phyloP scores from a whole-genome alignment of 2,888 invertebrate genomes.

The Amiota mariae region DNA sequence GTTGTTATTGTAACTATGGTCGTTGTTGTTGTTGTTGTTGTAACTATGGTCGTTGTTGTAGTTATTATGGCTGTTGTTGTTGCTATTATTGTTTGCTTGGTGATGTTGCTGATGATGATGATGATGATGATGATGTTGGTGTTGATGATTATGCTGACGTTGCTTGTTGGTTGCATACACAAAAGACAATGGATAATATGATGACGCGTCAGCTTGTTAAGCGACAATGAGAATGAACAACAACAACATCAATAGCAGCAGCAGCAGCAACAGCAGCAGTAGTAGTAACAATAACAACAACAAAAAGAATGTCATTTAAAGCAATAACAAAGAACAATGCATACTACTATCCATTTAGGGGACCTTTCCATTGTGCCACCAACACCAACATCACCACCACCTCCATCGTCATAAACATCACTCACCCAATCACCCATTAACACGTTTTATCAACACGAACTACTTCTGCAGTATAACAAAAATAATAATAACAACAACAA shows the following conservation, averaged over 20 bases:
- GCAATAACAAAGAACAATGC: neutral
- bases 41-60: neutral
- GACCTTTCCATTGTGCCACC: neutral
- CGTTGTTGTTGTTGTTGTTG: conserved; percentile 9
- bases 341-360: conserved; percentile 11
- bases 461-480: too few relatives aligned
- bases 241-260: conserved; percentile 34
- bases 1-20: neutral
- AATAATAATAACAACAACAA: too few relatives aligned
- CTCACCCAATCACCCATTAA: neutral
- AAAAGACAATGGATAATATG: conserved; percentile 61
- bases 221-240: conserved; percentile 52
- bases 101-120: conserved; percentile 29
- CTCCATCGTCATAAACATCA: too few relatives aligned
- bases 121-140: conserved; percentile 32
- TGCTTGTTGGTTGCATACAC: conserved; percentile 33
- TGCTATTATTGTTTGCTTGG: neutral
- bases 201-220: conserved; percentile 65
- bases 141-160: conserved; percentile 34
- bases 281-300: conserved; percentile 14
- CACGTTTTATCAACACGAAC: neutral
- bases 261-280: conserved; percentile 18
- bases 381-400: neutral
- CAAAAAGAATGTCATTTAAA: conserved; percentile 12
- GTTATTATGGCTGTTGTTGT: conserved; percentile 7